These are phyloP conservation scores for Argentina silus DNA, from an alignment of 2,797 vertebrate species.

Conservation along the genomic window DNA sequence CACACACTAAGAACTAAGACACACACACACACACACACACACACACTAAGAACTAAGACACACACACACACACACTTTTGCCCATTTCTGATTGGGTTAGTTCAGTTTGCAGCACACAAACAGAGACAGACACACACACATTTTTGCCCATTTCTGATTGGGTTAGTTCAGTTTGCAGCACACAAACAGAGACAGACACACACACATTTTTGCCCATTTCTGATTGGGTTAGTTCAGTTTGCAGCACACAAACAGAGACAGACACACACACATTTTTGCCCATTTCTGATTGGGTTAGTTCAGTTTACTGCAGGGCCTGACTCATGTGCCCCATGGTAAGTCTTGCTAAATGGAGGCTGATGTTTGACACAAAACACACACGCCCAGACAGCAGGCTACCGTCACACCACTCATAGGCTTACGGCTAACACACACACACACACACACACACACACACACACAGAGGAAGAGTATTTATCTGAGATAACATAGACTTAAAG, in stretches of 20 bases:
- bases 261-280: neutral
- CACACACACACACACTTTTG: neutral
- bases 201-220: neutral
- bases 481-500: slow-evolving; percentile 62
- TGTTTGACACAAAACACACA: slow-evolving; percentile 42
- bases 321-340: slow-evolving; percentile 55
- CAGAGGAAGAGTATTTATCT: slow-evolving; percentile 55
- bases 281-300: slow-evolving; percentile 30
- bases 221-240: too few species aligned
- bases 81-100: too few species aligned
- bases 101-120: neutral
- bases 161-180: slow-evolving; percentile 30
- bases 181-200: neutral
- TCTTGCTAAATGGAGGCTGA: slow-evolving; percentile 45
- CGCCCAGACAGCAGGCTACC: slow-evolving; percentile 36
- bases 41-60: neutral
- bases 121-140: neutral
- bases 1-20: too few species aligned
- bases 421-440: slow-evolving; percentile 27
- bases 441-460: slow-evolving; percentile 31
- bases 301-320: slow-evolving; percentile 38
- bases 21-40: neutral
- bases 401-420: slow-evolving; percentile 56
- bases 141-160: slow-evolving; percentile 18
- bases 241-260: neutral